Evolutionary conservation across 2,888 invertebrate species (phyloP), one percentile per base, ranked within the genome.

Genomic region (Lissocephala sabroskyi): DNA sequence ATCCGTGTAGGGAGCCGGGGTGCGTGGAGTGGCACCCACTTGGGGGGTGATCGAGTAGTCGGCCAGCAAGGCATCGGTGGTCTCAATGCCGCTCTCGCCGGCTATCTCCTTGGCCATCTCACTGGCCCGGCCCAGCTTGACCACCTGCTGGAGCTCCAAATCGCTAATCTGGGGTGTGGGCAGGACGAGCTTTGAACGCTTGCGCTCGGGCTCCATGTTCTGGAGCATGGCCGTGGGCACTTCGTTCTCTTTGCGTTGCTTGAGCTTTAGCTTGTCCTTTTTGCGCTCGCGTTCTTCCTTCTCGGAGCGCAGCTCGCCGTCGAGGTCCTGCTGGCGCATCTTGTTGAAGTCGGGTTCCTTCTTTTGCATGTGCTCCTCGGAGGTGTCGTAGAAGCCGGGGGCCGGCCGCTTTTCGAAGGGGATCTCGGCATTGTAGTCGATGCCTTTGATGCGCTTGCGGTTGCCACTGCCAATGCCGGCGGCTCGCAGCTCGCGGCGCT

Each of bases 121-220:
- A 57, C 94, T 94, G 1, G 95, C 94, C 36, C 92, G 88, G 14
- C 98, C 98, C 35, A 97, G 86, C 85, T 96, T 96, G 9, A 96
- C 95, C 1, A 96, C 96, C 86, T 95, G 94, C 67, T 95, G 94
- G 47, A 96, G 82, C 83, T 96, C 95, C 86, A 92, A 82, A 46
- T 99, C 98, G 0, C 97, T 93, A 50, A 99, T 98, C 85, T 99
- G 98, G 0, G 99, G 98, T 63, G 94, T 92, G 0, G 99, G 98
- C 44, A 99, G 84, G 18, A 99, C 97, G 26, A 99, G 87, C 84
- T 99, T 99, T 61, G 96, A 97, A 46, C 98, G 88, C 82, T 98
- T 98, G 60, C 92, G 90, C 1, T 93, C 90, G 0, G 97, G 97
- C 82, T 97, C 96, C 66, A 93, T 91, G 52, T 92, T 93, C 80